Evolutionary conservation across 2,888 invertebrate species (phyloP).

Genomic region (Epicampocera succincta): DNA sequence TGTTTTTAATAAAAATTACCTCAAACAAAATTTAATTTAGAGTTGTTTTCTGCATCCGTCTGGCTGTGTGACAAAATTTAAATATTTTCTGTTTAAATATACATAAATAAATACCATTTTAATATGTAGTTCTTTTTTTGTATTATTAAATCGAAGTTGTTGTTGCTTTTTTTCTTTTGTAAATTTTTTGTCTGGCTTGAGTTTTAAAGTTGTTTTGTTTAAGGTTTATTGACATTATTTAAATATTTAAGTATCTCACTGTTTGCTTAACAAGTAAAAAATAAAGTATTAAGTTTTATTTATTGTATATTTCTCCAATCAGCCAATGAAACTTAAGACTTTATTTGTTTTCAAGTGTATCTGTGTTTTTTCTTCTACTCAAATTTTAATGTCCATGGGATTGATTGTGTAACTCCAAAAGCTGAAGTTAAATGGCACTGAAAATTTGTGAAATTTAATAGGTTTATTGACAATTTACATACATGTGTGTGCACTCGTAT

Average conservation of each 20-base stretch:
- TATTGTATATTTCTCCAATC: background rate
- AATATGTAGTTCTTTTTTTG: too few relatives aligned
- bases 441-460: background rate
- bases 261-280: background rate
- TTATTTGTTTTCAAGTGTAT: slow-evolving; percentile 2
- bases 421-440: too few relatives aligned
- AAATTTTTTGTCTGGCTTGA: slow-evolving; percentile 48
- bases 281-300: slow-evolving; percentile 23
- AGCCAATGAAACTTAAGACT: slow-evolving; percentile 15
- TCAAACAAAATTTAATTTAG: too few relatives aligned
- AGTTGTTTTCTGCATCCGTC: too few relatives aligned
- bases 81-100: too few relatives aligned
- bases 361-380: background rate
- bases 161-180: background rate
- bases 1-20: too few relatives aligned
- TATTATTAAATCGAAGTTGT: too few relatives aligned
- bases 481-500: too few relatives aligned
- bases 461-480: too few relatives aligned
- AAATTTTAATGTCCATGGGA: background rate
- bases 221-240: slow-evolving; percentile 62
- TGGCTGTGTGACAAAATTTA: too few relatives aligned
- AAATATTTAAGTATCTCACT: slow-evolving; percentile 9
- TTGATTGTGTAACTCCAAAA: too few relatives aligned
- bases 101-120: too few relatives aligned
- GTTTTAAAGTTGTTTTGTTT: slow-evolving; percentile 34